These are phyloP conservation scores for Phoeniculus purpureus DNA, from an alignment of 2,797 vertebrate species.

Conservation along the genomic window DNA sequence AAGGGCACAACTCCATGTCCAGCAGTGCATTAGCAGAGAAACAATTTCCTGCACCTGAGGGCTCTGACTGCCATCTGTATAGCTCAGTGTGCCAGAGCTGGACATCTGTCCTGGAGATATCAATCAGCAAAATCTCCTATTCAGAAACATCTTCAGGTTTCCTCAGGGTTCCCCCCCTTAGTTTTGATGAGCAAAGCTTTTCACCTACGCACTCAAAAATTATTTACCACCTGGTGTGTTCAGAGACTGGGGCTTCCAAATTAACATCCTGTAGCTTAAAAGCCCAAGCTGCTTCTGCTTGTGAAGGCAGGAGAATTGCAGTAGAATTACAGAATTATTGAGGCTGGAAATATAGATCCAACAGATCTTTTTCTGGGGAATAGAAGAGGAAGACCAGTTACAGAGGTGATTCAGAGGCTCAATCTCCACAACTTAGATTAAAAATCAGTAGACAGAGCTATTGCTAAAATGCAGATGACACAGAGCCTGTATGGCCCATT, in stretches of 20 bases:
- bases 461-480: neutral
- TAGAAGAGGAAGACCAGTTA: neutral
- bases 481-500: neutral
- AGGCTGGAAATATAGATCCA: neutral
- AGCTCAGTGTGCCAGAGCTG: neutral
- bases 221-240: neutral
- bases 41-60: neutral
- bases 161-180: neutral
- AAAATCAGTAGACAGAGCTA: neutral
- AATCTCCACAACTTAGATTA: neutral
- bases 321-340: too few species aligned
- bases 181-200: neutral
- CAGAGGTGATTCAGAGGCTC: neutral
- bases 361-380: neutral
- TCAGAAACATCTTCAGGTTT: neutral
- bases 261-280: neutral
- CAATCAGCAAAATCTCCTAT: neutral
- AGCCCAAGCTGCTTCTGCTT: neutral
- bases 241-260: neutral
- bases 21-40: neutral
- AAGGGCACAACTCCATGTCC: neutral
- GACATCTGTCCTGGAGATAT: neutral
- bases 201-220: neutral
- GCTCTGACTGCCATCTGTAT: neutral
- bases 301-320: neutral